Evolutionary conservation across 2,888 invertebrate species (phyloP), one percentile per base, ranked within the genome.

Genomic region (Parnassius smintheus): DNA sequence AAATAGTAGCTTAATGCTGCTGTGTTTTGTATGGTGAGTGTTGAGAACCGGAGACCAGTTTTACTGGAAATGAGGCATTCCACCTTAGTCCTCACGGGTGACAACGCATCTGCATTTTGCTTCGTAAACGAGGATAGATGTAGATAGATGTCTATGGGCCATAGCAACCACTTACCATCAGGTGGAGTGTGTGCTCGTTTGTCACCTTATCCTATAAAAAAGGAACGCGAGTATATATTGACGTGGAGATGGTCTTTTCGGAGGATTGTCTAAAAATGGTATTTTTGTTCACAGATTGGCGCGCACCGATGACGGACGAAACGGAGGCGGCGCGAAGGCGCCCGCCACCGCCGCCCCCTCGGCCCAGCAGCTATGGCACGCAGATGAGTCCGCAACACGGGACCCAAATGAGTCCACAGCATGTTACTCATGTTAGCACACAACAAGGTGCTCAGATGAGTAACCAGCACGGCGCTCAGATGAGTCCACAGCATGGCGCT

Each of bases 261-360:
- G 49, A 49, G n/a, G n/a, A n/a, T 49, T 49, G 22, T 50, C 42
- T n/a, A 55, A 44, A 10, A 8, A 9, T 18, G 42, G 65, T 66
- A 65, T 55, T 8, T 35, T 83, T 79, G 71, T 75, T 72, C 46
- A 66, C 82, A 91, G 91, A 91, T 90, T 91, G 91, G 91, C 91
- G 91, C 85, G 88, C 90, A 75, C 91, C 91, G 76, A 91, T 91
- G 91, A 79, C 85, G 65, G 91, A 91, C 76, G 91, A 90, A 75
- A 73, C 86, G 81, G 90, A 90, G 81, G 86, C 83, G 81, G 84
- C 82, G 74, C 78, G 87, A 82, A 82, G 78, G 69, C 79, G 88
- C 73, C 88, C 82, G 72, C 83, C 72, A 50, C 71, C 85, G 67
- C 84, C 87, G 74, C 88, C 87, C 70, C 86, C 86, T 75, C 86